Base-by-base conservation (phyloP, 2,797 vertebrate species). In the Pteronotus mesoamericanus region DNA sequence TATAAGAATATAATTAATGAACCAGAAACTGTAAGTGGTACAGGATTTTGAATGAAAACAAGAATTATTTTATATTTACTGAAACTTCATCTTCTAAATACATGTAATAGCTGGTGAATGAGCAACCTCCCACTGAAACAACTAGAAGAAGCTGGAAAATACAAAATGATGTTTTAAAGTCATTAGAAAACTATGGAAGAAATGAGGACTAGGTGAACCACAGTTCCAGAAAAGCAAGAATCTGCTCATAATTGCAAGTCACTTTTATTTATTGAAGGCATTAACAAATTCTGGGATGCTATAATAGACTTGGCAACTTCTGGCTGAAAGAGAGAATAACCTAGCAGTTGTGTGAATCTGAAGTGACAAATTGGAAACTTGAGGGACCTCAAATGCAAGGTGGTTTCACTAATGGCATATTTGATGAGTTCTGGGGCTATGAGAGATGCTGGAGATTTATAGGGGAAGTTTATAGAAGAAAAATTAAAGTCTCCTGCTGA, bases 51-150 rank as follows among this genome's bases (percentile, higher is more conserved):
- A 75, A 91, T 59, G 46, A 94, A 79, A 84, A 72, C 34, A 89
- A 68, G 39, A 94, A 95, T 83, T 39, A 55, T 84, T 92, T 90
- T 85, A 72, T 84, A 71, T 80, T 88, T 85, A 74, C 26, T 68
- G 18, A 77, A 26, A 87, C 21, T 84, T 64, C 59, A 59, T 9
- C 61, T 94, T 90, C 29, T 78, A 96, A 90, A 64, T 66, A 92
- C 39, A 92, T 46, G 12, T 24, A 53, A 34, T 53, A 95, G 46
- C 32, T 22, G 9, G 9, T 74, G 4, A 92, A 89, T 85, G 34
- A 32, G 34, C 39, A 94, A 68, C n/a, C 22, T 89, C 32, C 39
- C 34, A 72, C 2, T 61, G 21, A 34, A 90, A 83, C 26, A 83
- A 92, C 34, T 77, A 32, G n/a, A 82, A 87, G 78, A 89, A 51